Conservation (phyloP, 2,888 invertebrate species). For the Keiferia lycopersicella region DNA sequence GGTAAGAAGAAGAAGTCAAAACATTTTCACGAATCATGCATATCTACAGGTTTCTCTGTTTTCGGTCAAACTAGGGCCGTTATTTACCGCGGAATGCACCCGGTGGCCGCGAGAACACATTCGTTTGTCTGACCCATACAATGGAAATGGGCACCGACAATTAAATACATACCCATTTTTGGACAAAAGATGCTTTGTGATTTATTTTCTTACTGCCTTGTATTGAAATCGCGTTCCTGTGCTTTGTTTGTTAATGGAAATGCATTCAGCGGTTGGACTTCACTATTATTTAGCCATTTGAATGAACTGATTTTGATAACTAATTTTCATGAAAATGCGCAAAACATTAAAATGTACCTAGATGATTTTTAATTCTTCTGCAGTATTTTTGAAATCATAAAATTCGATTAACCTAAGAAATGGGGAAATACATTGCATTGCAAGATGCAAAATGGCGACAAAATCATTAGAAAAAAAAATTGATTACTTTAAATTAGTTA, state of each 20-base stretch:
- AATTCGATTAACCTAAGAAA: too few species aligned
- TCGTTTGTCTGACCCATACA: conserved; percentile 28
- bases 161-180: conserved; percentile 33
- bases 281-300: background rate
- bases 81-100: conserved; percentile 35
- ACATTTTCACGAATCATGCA: background rate
- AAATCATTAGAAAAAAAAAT: too few species aligned
- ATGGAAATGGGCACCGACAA: conserved; percentile 28
- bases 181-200: conserved; percentile 23
- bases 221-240: conserved; percentile 20
- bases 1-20: too few species aligned
- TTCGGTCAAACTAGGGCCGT: conserved; percentile 42
- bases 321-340: background rate
- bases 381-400: too few species aligned
- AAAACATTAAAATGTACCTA: too few species aligned
- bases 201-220: conserved; percentile 18
- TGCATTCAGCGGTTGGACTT: conserved; percentile 2
- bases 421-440: too few species aligned
- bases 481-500: too few species aligned
- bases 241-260: conserved; percentile 13
- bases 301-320: background rate
- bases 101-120: conserved; percentile 46
- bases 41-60: conserved; percentile 20
- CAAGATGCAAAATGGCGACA: too few species aligned
- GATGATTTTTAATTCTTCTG: too few species aligned